Percentiles rank a stretch among this genome's conserved stretches.
These are phyloP conservation scores for Echinometra lucunter DNA, from an alignment of 53 echinoderm and acorn worm genomes.

Conservation along the genomic window DNA sequence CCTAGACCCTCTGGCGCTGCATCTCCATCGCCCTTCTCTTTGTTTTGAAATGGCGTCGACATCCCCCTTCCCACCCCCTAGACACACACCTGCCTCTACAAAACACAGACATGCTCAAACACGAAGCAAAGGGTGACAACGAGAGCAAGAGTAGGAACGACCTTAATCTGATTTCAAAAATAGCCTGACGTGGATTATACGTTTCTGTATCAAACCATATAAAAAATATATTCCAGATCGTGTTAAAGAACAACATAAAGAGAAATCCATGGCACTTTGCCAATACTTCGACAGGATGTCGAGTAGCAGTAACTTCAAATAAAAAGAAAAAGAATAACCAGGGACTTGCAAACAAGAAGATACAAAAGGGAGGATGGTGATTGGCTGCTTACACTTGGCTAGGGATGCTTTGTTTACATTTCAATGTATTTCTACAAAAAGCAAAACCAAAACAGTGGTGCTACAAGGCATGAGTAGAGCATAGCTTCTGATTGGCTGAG, in stretches of 20 bases:
- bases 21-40: constrained; percentile 1
- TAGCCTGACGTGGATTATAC: constrained; percentile 62
- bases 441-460: background rate
- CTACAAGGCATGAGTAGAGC: constrained; percentile 1
- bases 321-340: constrained; percentile 45
- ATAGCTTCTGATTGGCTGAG: constrained; percentile 44
- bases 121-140: constrained; percentile 52
- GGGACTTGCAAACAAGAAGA: constrained; percentile 36
- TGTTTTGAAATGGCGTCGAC: background rate
- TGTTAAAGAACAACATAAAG: constrained; percentile 12
- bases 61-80: constrained; percentile 44
- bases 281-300: constrained; percentile 41
- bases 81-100: constrained; percentile 35
- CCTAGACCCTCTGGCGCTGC: background rate
- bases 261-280: constrained; percentile 53
- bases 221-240: constrained; percentile 11
- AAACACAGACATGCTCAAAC: constrained; percentile 52
- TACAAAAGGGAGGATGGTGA: background rate
- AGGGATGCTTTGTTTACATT: constrained; percentile 37
- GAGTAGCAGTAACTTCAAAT: constrained; percentile 32
- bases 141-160: constrained; percentile 39
- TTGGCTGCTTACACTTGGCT: constrained; percentile 48
- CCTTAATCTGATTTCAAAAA: constrained; percentile 68
- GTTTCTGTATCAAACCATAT: constrained; percentile 45
- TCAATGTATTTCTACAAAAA: background rate